These are phyloP conservation scores for Bombycilla garrulus DNA, from an alignment of 2,113 vertebrate genomes.

Conservation along the genomic window DNA sequence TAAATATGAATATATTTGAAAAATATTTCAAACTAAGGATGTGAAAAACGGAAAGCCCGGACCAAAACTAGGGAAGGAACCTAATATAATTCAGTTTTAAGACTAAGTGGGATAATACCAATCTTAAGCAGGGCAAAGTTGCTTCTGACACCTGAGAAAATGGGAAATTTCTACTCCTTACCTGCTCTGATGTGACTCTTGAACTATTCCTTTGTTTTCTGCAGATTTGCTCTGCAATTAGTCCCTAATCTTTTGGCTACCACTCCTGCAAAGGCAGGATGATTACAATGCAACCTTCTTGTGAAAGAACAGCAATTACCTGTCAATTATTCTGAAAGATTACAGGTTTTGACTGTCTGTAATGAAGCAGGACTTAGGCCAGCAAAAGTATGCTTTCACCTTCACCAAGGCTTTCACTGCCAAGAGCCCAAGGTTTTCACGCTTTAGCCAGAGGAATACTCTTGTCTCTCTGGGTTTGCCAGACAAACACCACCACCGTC, in stretches of 20 bases:
- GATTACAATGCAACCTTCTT: not conserved
- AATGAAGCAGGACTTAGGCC: not conserved
- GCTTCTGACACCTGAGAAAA: not conserved
- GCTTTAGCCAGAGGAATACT: not conserved
- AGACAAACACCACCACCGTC: not conserved
- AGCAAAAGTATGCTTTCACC: not conserved
- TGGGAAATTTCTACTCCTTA: not conserved
- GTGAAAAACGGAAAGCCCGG: slow-evolving; percentile 45
- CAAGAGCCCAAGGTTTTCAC: not conserved
- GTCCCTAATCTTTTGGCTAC: not conserved
- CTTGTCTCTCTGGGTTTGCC: not conserved
- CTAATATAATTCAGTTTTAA: not conserved
- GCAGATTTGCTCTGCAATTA: not conserved
- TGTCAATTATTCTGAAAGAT: not conserved
- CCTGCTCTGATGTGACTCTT: not conserved
- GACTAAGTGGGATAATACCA: not conserved
- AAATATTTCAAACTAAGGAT: slow-evolving; percentile 54
- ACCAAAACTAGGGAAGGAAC: slow-evolving; percentile 26
- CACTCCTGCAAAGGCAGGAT: not conserved
- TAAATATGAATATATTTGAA: slow-evolving; percentile 62
- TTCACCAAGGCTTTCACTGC: not conserved
- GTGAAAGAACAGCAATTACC: not conserved
- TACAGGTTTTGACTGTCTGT: not conserved
- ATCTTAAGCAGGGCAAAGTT: not conserved
- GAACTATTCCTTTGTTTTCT: not conserved